phyloP scores from a whole-genome alignment of 2,797 vertebrate genomes.

The Chelidonichthys spinosus region DNA sequence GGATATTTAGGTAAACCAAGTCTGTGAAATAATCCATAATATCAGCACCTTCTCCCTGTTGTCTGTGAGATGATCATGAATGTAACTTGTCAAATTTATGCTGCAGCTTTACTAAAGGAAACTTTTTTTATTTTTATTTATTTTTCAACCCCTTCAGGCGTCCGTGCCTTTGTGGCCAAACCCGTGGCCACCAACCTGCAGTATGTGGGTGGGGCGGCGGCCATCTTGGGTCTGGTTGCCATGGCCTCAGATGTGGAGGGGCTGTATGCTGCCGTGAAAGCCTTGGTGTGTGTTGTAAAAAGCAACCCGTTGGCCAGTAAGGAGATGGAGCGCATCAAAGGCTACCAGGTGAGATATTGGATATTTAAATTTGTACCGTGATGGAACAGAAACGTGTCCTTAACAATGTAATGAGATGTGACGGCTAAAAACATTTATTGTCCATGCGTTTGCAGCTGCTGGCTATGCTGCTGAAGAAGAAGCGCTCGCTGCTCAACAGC shows the following conservation, averaged over 20 bases:
- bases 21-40: not conserved
- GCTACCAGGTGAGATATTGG: conserved; percentile 90
- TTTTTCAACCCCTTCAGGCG: conserved; percentile 81
- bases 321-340: conserved; percentile 99
- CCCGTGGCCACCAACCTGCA: conserved; percentile 97
- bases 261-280: conserved; percentile 97
- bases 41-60: not conserved
- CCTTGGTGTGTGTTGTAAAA: conserved; percentile 97
- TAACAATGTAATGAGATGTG: not conserved
- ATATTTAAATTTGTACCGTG: not conserved
- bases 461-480: conserved; percentile 98
- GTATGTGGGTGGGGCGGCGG: conserved; percentile 96
- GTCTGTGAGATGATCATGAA: not conserved
- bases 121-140: too few species aligned
- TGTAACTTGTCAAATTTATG: not conserved
- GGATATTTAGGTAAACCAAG: conserved; percentile 92
- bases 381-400: not conserved
- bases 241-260: conserved; percentile 99
- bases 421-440: not conserved
- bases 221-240: conserved; percentile 96
- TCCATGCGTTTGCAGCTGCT: conserved; percentile 83
- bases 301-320: conserved; percentile 98
- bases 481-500: conserved; percentile 95
- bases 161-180: conserved; percentile 95
- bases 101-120: not conserved